These are phyloP conservation scores for Tinamus guttatus DNA, from an alignment of 2,113 vertebrate genomes.

Conservation along the genomic window DNA sequence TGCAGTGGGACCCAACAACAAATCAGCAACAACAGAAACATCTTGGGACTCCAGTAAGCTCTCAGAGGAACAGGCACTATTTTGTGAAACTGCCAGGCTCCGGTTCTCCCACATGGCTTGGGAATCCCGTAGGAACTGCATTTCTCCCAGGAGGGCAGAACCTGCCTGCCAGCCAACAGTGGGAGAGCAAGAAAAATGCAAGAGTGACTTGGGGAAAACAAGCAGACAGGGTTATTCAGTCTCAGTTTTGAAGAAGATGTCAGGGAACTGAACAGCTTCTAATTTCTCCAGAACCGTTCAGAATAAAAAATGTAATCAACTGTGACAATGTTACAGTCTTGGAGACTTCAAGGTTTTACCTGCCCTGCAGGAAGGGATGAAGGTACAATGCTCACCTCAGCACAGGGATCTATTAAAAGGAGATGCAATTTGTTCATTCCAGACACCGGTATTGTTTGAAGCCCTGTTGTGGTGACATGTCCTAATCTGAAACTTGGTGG, in stretches of 20 bases:
- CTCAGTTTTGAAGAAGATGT: constrained; percentile 8
- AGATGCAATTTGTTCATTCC: not conserved
- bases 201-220: not conserved
- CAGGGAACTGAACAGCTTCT: constrained; percentile 1
- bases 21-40: not conserved
- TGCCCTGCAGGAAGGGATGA: not conserved
- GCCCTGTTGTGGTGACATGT: not conserved
- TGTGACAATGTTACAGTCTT: not conserved
- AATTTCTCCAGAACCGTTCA: constrained; percentile 35
- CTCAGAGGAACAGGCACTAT: not conserved
- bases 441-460: not conserved
- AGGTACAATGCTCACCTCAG: not conserved
- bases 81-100: not conserved
- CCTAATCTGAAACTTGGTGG: not conserved
- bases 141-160: constrained; percentile 6
- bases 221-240: not conserved
- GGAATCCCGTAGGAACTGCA: not conserved
- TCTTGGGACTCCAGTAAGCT: constrained; percentile 24
- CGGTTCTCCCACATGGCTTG: not conserved
- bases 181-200: not conserved
- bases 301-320: not conserved
- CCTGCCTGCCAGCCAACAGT: not conserved
- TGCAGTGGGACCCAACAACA: not conserved
- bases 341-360: constrained; percentile 1
- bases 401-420: not conserved